Evolutionary conservation across 2,113 vertebrate genomes (phyloP), one percentile per base, ranked within the genome.

Genomic region (Indicator indicator): DNA sequence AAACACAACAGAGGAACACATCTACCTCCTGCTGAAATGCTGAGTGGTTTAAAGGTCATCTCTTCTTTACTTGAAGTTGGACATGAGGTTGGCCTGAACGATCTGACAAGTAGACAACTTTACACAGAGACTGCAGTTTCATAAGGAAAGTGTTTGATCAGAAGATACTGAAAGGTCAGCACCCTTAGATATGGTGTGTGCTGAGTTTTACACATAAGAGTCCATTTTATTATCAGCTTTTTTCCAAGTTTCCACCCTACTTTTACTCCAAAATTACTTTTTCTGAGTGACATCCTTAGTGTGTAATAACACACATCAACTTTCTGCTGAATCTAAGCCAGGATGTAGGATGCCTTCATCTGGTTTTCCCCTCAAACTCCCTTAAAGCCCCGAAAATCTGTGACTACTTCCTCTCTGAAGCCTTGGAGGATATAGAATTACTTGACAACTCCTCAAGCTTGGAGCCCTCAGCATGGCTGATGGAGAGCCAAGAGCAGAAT

Each of bases 351-450:
- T 84, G 58, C 91, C 93, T 94, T 96, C 93, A 84, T 93, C 83
- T 96, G 59, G 73, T 83, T 96, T 94, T 94, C 75, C 71, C 28
- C 78, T 33, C 30, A 72, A 91, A 62, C 65, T 90, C 81, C 79
- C 79, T 87, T 84, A 91, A 93, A 95, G 73, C 70, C 70, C 83
- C 67, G 91, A 93, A 96, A 96, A 97, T 95, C 92, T 94, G 82
- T 76, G 90, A 84, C 79, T 96, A 76, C 93, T 97, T 97, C 93
- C 97, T 85, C 30, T 83, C 64, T 77, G 86, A 89, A 96, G 73
- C 94, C 83, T 95, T 4, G 14, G 90, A 92, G 95, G 67, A 89
- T 97, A 96, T 97, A 93, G 28, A 90, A 77, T 96, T 97, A 94
- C 95, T 96, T 85, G 72, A 89, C 90, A 94, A 48, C 86, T 96